A percentile compares a stretch with the other conserved stretches of the same genome.
Evolutionary conservation across 2,888 invertebrate species (phyloP).

Genomic region (Ryuthela nishihirai): DNA sequence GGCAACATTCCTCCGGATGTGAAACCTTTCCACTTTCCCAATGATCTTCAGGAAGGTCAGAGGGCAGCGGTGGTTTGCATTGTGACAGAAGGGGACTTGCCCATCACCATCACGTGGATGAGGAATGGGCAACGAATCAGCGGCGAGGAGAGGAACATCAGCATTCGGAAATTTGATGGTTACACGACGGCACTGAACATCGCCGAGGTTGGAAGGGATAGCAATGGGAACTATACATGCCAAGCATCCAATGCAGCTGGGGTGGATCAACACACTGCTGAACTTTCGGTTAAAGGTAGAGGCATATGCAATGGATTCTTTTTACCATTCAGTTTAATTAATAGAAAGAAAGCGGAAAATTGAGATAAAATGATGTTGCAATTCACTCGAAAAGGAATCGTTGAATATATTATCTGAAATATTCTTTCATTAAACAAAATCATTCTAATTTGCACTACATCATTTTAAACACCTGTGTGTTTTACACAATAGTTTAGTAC

Average conservation of each 20-base stretch:
- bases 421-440: too few relatives aligned
- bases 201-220: neutral
- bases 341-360: too few relatives aligned
- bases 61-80: conserved; percentile 18
- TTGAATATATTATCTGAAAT: too few relatives aligned
- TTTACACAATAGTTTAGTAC: too few relatives aligned
- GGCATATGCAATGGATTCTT: too few relatives aligned
- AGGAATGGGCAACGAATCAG: conserved; percentile 11
- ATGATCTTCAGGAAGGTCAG: conserved; percentile 1
- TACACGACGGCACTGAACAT: conserved; percentile 8
- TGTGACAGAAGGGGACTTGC: conserved; percentile 32
- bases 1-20: conserved; percentile 6
- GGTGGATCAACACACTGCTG: conserved; percentile 6
- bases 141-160: neutral
- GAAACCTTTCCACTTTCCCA: conserved; percentile 17
- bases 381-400: too few relatives aligned
- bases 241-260: conserved; percentile 14
- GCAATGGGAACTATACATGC: conserved; percentile 30
- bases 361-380: too few relatives aligned
- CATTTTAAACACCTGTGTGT: too few relatives aligned
- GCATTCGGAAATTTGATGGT: neutral
- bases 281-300: conserved; percentile 16
- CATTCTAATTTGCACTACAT: too few relatives aligned
- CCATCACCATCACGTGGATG: conserved; percentile 34
- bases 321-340: too few relatives aligned